Evolutionary conservation across 2,113 vertebrate species (phyloP), one percentile per base, ranked within the genome.

Genomic region (Peromyscus californicus): DNA sequence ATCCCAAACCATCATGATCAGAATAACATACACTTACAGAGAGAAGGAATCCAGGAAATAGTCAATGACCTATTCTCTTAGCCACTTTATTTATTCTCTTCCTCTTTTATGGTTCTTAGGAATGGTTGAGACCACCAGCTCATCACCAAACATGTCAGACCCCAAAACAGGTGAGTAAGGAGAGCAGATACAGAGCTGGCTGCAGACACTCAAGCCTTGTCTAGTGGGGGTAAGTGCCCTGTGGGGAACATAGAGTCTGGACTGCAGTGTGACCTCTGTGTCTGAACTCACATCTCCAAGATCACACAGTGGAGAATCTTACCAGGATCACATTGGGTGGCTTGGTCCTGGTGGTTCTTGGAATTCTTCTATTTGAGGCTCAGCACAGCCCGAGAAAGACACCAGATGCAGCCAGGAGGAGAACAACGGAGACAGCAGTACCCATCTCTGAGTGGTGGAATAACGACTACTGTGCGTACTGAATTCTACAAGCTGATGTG

Each of bases 61-160:
- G 2, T 5, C 1, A 13, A 83, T 39, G 16, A 33, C 21, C 4
- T n/a, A n/a, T n/a, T n/a, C n/a, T n/a, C n/a, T n/a, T n/a, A n/a
- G n/a, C n/a, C n/a, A n/a, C n/a, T n/a, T n/a, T n/a, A n/a, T n/a
- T n/a, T n/a, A n/a, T n/a, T n/a, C n/a, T n/a, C n/a, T n/a, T n/a
- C n/a, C n/a, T n/a, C n/a, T n/a, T n/a, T 16, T 45, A 31, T 48
- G 16, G 5, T 48, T 88, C 45, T 75, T 39, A 93, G 45, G 26
- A 74, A 26, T 4, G 24, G 3, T 8, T 4, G 21, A 45, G 1
- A 10, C 42, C 63, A 74, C 5, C 12, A 45, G 17, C 31, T 17
- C 29, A 5, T 63, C 86, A 57, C 9, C 57, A 5, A 54, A 11
- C 12, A n/a, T 48, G 13, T n/a, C 72, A 80, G 54, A 67, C 16